Percentiles rank a stretch among this genome's conserved stretches.
These are phyloP conservation scores for Eristalis tenax DNA, from an alignment of 2,888 invertebrate genomes.

Conservation along the genomic window DNA sequence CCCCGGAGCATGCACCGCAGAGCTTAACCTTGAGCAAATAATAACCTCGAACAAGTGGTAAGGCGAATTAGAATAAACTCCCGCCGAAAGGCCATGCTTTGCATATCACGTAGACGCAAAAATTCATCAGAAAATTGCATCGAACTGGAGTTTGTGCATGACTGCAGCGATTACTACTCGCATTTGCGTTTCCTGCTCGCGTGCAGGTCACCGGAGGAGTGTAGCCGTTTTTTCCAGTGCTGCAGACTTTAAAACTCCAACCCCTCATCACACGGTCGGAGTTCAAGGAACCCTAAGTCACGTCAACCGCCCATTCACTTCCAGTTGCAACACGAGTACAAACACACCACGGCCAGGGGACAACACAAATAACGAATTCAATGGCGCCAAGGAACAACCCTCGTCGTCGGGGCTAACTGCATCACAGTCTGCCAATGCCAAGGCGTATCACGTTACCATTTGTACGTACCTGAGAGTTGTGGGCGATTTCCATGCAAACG, in stretches of 20 bases:
- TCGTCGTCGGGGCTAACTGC: conserved; percentile 25
- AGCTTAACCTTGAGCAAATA: neutral
- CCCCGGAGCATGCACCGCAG: neutral
- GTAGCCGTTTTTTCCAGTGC: neutral
- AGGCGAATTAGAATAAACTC: neutral
- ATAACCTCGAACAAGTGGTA: neutral
- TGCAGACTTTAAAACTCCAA: neutral
- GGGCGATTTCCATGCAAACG: conserved; percentile 56
- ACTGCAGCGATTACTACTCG: neutral
- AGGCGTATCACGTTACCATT: conserved; percentile 53
- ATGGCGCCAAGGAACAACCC: conserved; percentile 59
- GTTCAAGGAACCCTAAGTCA: conserved; percentile 60
- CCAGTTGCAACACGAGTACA: conserved; percentile 39
- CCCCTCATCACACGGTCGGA: conserved; percentile 11
- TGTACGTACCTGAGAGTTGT: conserved; percentile 29
- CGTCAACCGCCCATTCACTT: conserved; percentile 38
- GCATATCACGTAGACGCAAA: neutral
- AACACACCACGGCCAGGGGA: neutral
- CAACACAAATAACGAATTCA: conserved; percentile 39
- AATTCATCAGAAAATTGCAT: neutral
- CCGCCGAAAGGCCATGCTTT: neutral
- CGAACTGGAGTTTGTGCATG: neutral
- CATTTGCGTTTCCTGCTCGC: neutral
- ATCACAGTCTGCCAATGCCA: conserved; percentile 49
- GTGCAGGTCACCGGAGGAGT: neutral